Evolutionary conservation across 2,888 invertebrate genomes (phyloP).

Genomic region (Trachelus stipa): DNA sequence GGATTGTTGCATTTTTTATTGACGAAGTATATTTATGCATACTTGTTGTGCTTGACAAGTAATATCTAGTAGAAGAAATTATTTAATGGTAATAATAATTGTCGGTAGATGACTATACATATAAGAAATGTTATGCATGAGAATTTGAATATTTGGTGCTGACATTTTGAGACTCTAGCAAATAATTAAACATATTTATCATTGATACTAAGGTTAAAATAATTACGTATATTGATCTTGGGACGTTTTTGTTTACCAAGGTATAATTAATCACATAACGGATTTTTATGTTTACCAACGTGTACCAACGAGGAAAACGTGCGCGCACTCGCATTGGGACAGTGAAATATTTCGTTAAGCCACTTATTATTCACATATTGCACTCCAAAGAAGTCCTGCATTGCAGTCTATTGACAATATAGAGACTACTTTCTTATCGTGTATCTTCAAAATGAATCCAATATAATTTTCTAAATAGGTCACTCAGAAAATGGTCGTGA

Average conservation of each 20-base stretch:
- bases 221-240: neutral
- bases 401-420: neutral
- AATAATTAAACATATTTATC: too few species aligned
- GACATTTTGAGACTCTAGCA: neutral
- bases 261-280: neutral
- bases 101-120: neutral
- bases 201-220: neutral
- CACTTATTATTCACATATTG: neutral
- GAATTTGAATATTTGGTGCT: neutral
- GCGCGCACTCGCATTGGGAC: neutral
- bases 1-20: neutral
- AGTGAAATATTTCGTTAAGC: neutral
- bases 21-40: neutral
- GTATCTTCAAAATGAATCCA: neutral
- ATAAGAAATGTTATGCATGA: neutral
- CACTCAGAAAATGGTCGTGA: neutral
- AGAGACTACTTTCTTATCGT: neutral
- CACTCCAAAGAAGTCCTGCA: neutral
- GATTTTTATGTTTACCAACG: neutral
- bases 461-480: neutral
- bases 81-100: neutral
- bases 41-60: neutral
- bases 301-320: neutral
- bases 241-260: neutral
- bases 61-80: neutral